Conservation (phyloP, 2,113 vertebrate genomes). For the Athene cunicularia region DNA sequence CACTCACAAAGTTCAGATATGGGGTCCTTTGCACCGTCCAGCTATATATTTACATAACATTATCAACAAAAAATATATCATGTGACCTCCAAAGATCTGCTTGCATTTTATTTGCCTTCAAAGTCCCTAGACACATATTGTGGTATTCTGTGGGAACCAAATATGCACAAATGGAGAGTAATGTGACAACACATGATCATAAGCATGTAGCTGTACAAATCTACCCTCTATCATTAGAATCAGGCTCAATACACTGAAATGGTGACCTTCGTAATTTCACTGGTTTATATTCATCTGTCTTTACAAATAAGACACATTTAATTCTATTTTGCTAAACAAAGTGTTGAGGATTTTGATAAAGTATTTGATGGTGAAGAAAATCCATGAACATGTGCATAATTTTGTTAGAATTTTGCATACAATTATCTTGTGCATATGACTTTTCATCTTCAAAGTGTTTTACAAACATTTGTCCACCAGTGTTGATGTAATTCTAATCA, state of each 20-base stretch:
- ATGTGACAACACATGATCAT: neutral
- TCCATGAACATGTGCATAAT: neutral
- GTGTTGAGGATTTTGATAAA: neutral
- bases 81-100: neutral
- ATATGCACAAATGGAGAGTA: rapidly evolving
- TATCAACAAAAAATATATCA: neutral
- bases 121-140: neutral
- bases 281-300: neutral
- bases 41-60: neutral
- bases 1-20: neutral
- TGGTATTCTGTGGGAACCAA: neutral
- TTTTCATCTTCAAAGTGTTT: constrained; percentile 21
- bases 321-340: neutral
- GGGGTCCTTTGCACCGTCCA: neutral
- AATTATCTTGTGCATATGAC: neutral
- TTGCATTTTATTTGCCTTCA: neutral
- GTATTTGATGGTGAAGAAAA: neutral
- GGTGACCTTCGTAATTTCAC: neutral
- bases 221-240: neutral
- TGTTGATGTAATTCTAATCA: constrained; percentile 11
- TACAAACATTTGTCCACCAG: neutral
- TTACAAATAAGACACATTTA: neutral
- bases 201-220: neutral
- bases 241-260: neutral
- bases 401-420: neutral